Percentiles rank a stretch among this genome's conserved stretches.
Evolutionary conservation across 2,797 vertebrate genomes (phyloP).

Genomic region (Hybognathus amarus): DNA sequence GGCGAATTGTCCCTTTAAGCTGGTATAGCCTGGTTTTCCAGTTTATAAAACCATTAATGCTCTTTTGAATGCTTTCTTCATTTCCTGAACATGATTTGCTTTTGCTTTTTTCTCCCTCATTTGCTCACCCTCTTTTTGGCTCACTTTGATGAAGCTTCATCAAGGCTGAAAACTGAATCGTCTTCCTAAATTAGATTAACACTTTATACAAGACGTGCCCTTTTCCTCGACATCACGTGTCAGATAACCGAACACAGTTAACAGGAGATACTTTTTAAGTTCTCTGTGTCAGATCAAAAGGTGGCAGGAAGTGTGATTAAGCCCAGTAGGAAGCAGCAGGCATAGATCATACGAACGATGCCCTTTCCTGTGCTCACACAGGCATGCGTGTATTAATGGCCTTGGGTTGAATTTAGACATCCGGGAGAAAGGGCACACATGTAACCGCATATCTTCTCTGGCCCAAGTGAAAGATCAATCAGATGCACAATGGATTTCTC

Average conservation of each 20-base stretch:
- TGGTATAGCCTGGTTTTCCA: background rate
- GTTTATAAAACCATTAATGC: constrained; percentile 73
- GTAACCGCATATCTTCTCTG: constrained; percentile 20
- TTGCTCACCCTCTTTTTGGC: constrained; percentile 45
- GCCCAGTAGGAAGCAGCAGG: constrained; percentile 21
- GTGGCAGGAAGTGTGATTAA: constrained; percentile 37
- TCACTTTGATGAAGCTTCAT: constrained; percentile 36
- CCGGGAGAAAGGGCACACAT: constrained; percentile 20
- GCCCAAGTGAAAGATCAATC: constrained; percentile 33
- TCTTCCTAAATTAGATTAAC: constrained; percentile 42
- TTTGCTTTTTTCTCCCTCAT: constrained; percentile 20
- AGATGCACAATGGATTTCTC: constrained; percentile 41
- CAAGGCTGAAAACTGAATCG: constrained; percentile 25
- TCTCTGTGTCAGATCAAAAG: constrained; percentile 11
- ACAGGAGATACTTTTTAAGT: constrained; percentile 31
- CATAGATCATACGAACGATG: constrained; percentile 24
- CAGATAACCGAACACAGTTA: background rate
- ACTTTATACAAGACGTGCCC: constrained; percentile 30
- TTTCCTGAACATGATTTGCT: constrained; percentile 29
- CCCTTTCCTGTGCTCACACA: constrained; percentile 27
- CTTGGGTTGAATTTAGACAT: constrained; percentile 1
- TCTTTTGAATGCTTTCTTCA: constrained; percentile 66
- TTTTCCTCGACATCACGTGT: background rate
- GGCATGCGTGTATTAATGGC: constrained; percentile 29
- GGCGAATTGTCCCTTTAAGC: background rate